Evolutionary conservation across 1,140 invertebrate species (phyloP).

Genomic region (Trachelipus rathkii): DNA sequence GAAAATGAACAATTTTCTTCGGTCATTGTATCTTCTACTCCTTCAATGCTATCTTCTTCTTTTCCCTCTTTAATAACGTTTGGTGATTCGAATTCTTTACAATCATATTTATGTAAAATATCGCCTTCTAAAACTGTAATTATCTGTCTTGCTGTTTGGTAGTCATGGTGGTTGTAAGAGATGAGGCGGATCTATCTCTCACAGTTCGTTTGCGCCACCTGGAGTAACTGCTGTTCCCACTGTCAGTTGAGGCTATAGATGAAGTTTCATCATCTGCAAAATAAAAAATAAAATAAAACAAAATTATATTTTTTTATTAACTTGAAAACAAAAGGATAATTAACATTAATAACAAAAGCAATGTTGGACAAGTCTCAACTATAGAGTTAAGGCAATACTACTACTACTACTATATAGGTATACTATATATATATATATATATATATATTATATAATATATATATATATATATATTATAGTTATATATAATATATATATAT

Average conservation of each 20-base stretch:
- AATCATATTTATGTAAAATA: not conserved
- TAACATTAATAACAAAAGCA: no score
- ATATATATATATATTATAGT: no score
- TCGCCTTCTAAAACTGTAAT: constrained; percentile 24
- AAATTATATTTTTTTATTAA: not conserved
- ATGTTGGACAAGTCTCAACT: no score
- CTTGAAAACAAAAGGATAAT: not conserved
- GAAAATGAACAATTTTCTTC: not conserved
- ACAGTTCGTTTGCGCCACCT: constrained; percentile 28
- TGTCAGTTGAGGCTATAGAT: constrained; percentile 38
- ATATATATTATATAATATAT: no score
- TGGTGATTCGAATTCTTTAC: not conserved
- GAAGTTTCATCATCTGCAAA: constrained; percentile 41
- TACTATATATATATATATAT: no score
- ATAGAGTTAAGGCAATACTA: no score
- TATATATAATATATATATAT: no score
- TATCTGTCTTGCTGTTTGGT: constrained; percentile 36
- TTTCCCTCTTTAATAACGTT: constrained; percentile 10
- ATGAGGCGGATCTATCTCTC: constrained; percentile 31
- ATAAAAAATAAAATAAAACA: not conserved
- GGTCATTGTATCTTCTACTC: constrained; percentile 7
- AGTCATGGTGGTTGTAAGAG: no score
- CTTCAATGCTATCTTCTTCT: constrained; percentile 18
- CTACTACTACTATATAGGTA: no score
- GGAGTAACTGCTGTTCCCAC: constrained; percentile 19